These are phyloP conservation scores for Tursiops truncatus DNA, from an alignment of 2,113 vertebrate species.

Conservation along the genomic window DNA sequence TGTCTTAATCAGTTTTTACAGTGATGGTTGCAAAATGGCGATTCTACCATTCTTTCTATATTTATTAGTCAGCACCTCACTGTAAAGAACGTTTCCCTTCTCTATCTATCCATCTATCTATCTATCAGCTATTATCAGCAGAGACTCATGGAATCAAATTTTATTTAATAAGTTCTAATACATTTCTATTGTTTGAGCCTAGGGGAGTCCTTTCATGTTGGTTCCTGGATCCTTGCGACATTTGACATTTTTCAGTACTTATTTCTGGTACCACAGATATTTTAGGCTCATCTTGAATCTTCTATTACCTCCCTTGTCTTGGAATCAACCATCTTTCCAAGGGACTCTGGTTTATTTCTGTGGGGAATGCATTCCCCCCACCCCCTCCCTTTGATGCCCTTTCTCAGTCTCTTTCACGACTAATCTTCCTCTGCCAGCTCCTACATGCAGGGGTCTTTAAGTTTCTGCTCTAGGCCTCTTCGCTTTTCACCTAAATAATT, in stretches of 20 bases:
- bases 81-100: neutral
- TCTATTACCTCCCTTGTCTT: neutral
- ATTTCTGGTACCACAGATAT: neutral
- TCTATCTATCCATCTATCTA: neutral
- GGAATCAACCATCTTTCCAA: neutral
- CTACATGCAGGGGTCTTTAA: neutral
- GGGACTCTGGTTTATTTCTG: neutral
- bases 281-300: neutral
- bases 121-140: neutral
- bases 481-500: neutral
- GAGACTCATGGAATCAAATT: neutral
- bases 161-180: neutral
- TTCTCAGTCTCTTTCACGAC: neutral
- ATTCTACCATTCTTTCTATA: neutral
- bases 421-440: neutral
- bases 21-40: neutral
- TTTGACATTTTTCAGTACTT: neutral
- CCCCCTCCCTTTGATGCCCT: neutral
- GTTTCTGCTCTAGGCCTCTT: neutral
- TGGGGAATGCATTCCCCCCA: neutral
- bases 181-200: neutral
- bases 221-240: neutral
- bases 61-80: neutral
- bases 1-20: neutral
- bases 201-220: neutral